phyloP scores from a whole-genome alignment of 2,888 invertebrate species.

The Acleris sparsana region DNA sequence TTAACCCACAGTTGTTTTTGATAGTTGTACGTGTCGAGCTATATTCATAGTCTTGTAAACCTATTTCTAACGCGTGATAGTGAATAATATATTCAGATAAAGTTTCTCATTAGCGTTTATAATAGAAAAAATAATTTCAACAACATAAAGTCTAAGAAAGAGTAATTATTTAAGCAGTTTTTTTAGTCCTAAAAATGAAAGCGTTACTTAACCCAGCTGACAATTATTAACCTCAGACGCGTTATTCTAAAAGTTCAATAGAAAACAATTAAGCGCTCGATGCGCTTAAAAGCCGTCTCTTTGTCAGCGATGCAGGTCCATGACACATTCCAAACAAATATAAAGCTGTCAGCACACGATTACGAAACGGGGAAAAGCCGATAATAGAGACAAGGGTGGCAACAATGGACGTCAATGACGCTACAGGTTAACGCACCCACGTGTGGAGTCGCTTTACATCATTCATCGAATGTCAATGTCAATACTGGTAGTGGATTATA shows the following conservation, averaged over 20 bases:
- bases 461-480: constrained; percentile 57
- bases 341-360: constrained; percentile 36
- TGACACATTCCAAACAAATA: constrained; percentile 30
- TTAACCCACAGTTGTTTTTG: too few species aligned
- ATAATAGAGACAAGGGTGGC: constrained; percentile 48
- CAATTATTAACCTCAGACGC: constrained; percentile 26
- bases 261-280: constrained; percentile 31
- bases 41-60: too few species aligned
- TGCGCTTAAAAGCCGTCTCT: constrained; percentile 31
- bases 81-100: too few species aligned
- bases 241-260: constrained; percentile 30
- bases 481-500: constrained; percentile 39
- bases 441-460: constrained; percentile 42
- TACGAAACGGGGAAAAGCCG: constrained; percentile 37
- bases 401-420: constrained; percentile 52
- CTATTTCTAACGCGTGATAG: too few species aligned
- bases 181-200: background rate
- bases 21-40: too few species aligned
- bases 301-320: constrained; percentile 8
- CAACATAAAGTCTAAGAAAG: too few species aligned
- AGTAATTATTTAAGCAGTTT: too few species aligned
- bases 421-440: constrained; percentile 54
- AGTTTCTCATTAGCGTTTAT: too few species aligned
- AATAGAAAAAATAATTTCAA: too few species aligned
- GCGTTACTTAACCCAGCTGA: background rate